Conservation (phyloP, 2,113 vertebrate species). For the Sinocyclocheilus anophthalmus region DNA sequence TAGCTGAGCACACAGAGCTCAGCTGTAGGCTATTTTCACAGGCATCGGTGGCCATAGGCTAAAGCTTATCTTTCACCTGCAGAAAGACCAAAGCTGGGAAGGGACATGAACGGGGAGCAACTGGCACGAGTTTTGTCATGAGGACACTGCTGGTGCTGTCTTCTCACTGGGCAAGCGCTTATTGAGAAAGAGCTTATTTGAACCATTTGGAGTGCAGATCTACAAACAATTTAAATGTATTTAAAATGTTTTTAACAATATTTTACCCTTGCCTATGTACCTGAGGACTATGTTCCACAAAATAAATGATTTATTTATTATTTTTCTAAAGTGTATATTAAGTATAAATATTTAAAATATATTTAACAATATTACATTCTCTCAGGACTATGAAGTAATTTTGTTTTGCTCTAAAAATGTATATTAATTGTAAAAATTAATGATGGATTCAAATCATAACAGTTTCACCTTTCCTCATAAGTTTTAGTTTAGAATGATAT, state of each 20-base stretch:
- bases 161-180: not conserved
- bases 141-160: not conserved
- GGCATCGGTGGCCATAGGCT: not conserved
- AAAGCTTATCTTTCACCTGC: constrained; percentile 37
- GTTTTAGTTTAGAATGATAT: not conserved
- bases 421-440: too few relatives aligned
- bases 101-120: constrained; percentile 6
- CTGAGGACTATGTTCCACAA: not conserved
- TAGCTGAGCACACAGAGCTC: constrained; percentile 7
- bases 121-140: not conserved
- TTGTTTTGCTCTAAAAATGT: too few relatives aligned
- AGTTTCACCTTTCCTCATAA: not conserved
- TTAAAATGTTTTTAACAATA: not conserved
- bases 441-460: not conserved
- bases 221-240: not conserved
- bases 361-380: not conserved
- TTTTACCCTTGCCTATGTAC: not conserved
- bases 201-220: not conserved
- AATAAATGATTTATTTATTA: not conserved
- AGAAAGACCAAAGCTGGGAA: constrained; percentile 7
- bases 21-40: constrained; percentile 6
- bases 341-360: not conserved
- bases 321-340: too few relatives aligned
- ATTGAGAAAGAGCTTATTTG: not conserved
- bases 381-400: too few relatives aligned